Percentiles rank a stretch among this genome's conserved stretches.
Evolutionary conservation across 2,113 vertebrate genomes (phyloP).

Genomic region (Xenotilapia longispinis): DNA sequence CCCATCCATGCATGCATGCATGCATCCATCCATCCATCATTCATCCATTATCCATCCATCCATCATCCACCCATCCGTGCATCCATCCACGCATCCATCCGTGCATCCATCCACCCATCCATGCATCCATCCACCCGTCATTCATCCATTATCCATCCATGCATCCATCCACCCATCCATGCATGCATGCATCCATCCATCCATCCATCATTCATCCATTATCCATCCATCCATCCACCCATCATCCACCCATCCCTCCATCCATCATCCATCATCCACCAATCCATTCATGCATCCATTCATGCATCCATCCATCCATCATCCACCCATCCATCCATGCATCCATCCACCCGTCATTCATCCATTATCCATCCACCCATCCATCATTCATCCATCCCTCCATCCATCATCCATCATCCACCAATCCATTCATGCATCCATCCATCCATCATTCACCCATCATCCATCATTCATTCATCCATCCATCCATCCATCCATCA

Average conservation of each 20-base stretch:
- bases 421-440: fast-evolving
- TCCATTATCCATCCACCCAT: too few relatives aligned
- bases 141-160: fast-evolving
- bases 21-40: fast-evolving
- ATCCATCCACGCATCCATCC: fast-evolving
- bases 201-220: fast-evolving
- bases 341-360: fast-evolving
- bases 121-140: too few relatives aligned
- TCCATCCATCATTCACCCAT: fast-evolving
- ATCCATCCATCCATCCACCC: fast-evolving
- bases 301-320: fast-evolving
- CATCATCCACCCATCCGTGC: fast-evolving
- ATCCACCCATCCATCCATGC: fast-evolving
- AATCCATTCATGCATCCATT: too few relatives aligned
- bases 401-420: too few relatives aligned
- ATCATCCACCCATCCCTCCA: too few relatives aligned
- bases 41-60: fast-evolving
- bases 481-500: fast-evolving
- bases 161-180: fast-evolving
- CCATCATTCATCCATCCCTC: too few relatives aligned
- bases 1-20: too few relatives aligned
- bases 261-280: fast-evolving
- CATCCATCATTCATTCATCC: too few relatives aligned
- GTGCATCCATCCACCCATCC: fast-evolving
- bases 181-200: fast-evolving